Evolutionary conservation across 2,113 vertebrate species (phyloP).

Genomic region (Ovis canadensis): DNA sequence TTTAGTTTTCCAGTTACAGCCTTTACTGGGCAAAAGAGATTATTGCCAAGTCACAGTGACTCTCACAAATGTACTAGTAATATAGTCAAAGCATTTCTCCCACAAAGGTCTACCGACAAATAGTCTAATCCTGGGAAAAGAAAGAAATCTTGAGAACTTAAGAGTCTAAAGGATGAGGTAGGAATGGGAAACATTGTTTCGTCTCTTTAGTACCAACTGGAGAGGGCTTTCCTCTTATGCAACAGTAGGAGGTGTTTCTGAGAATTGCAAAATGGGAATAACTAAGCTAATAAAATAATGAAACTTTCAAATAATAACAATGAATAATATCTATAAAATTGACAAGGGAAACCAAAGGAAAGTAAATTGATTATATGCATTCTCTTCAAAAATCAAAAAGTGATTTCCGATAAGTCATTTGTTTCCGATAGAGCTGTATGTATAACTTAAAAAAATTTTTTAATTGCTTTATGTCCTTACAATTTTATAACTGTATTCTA

Average conservation of each 20-base stretch:
- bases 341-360: neutral
- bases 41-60: neutral
- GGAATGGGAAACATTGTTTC: neutral
- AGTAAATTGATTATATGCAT: neutral
- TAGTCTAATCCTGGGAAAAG: neutral
- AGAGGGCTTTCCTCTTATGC: neutral
- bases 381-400: conserved; percentile 26
- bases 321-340: conserved; percentile 12
- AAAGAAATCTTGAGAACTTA: neutral
- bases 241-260: neutral
- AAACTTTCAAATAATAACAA: conserved; percentile 29
- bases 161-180: neutral
- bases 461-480: neutral
- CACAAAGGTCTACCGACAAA: neutral
- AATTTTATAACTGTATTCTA: conserved; percentile 13
- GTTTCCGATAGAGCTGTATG: neutral
- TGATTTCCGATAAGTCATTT: neutral
- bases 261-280: conserved; percentile 33
- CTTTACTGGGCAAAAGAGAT: neutral
- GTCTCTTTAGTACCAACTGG: neutral
- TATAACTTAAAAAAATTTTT: neutral
- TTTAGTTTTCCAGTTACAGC: neutral
- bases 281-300: neutral
- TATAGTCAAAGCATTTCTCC: neutral
- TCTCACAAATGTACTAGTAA: neutral